Percentiles rank a stretch among this genome's conserved stretches.
These are phyloP conservation scores for Sparidentex hasta DNA, from an alignment of 2,797 vertebrate species.

Conservation along the genomic window DNA sequence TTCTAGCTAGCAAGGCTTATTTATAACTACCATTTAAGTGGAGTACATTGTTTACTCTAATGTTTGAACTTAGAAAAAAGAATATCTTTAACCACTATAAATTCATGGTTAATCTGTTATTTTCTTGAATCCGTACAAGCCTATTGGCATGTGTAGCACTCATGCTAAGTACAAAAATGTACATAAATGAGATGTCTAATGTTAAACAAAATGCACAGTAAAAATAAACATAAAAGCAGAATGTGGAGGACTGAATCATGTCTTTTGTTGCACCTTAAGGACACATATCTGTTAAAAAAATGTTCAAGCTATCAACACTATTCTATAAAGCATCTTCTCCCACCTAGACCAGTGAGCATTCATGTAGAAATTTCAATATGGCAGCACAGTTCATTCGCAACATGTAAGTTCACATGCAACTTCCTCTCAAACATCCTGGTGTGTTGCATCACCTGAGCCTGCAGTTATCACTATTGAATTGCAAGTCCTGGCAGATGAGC, in stretches of 20 bases:
- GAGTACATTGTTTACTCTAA: conserved; percentile 6
- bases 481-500: conserved; percentile 6
- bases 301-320: background rate
- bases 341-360: background rate
- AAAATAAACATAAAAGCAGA: conserved; percentile 28
- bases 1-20: background rate
- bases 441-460: conserved; percentile 2
- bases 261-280: conserved; percentile 31
- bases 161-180: conserved; percentile 15
- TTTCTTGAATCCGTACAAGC: conserved; percentile 29
- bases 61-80: conserved; percentile 15
- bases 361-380: background rate
- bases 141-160: conserved; percentile 23
- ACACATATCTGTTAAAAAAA: conserved; percentile 10
- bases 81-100: conserved; percentile 7
- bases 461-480: background rate
- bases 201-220: conserved; percentile 30
- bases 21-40: conserved; percentile 20
- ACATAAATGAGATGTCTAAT: conserved; percentile 15
- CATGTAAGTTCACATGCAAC: background rate
- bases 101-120: conserved; percentile 13
- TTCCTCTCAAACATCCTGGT: background rate
- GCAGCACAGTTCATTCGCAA: background rate
- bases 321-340: conserved; percentile 7
- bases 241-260: background rate